A percentile compares a stretch with the other conserved stretches of the same genome.
These are phyloP conservation scores for Ladona fulva DNA, from an alignment of 1,140 invertebrate genomes.

Conservation along the genomic window DNA sequence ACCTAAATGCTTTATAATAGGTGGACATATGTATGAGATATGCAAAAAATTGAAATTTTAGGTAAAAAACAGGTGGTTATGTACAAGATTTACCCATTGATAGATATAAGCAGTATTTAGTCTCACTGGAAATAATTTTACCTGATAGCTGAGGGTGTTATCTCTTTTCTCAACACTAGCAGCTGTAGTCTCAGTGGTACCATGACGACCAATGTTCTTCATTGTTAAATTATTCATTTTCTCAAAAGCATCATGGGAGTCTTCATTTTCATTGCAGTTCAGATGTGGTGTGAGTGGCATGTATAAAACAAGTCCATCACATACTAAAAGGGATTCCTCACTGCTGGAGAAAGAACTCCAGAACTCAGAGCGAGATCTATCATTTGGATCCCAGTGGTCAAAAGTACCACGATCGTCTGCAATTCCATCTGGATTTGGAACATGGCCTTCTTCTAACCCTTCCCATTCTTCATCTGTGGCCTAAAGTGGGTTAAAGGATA, in stretches of 20 bases:
- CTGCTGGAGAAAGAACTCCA: conserved; percentile 70
- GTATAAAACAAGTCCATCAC: conserved; percentile 60
- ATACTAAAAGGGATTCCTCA: conserved; percentile 62
- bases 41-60: too few species aligned
- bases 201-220: not conserved
- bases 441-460: not conserved
- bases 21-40: too few species aligned
- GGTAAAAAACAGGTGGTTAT: too few species aligned
- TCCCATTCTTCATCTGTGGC: not conserved
- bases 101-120: too few species aligned
- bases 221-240: not conserved
- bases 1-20: too few species aligned
- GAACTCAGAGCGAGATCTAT: conserved; percentile 62
- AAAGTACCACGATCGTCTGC: conserved; percentile 20
- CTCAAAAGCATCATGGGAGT: not conserved
- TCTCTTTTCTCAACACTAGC: not conserved
- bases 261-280: conserved; percentile 35
- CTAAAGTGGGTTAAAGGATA: too few species aligned
- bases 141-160: not conserved
- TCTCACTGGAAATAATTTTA: too few species aligned
- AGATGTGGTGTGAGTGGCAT: conserved; percentile 54
- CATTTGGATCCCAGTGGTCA: conserved; percentile 33
- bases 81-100: too few species aligned
- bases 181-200: not conserved
- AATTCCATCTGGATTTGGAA: conserved; percentile 20